A percentile compares a stretch with the other conserved stretches of the same genome.
Evolutionary conservation across 1,140 invertebrate genomes (phyloP).

Genomic region (Spodoptera litura): DNA sequence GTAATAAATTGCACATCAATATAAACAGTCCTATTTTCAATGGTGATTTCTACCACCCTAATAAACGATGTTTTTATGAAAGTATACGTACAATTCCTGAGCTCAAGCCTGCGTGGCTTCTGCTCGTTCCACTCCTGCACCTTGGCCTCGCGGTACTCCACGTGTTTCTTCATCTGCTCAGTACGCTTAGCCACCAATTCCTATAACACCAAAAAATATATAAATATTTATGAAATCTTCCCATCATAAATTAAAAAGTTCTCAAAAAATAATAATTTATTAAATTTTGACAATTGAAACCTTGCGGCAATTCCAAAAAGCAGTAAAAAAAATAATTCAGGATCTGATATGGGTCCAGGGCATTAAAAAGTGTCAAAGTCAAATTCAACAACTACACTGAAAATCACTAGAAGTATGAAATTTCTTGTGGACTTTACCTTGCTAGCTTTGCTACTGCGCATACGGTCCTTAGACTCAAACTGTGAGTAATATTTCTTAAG

Average conservation of each 20-base stretch:
- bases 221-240: too few species aligned
- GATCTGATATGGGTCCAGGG: too few species aligned
- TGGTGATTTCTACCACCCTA: neutral
- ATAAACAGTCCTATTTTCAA: neutral
- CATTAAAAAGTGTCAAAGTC: too few species aligned
- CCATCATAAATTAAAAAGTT: too few species aligned
- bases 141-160: conserved; percentile 92
- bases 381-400: too few species aligned
- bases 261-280: neutral
- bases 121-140: conserved; percentile 91
- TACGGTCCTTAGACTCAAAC: conserved; percentile 98
- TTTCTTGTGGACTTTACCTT: conserved; percentile 85
- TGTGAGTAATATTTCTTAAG: conserved; percentile 98
- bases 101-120: conserved; percentile 92
- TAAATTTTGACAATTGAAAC: too few species aligned
- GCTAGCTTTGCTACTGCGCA: conserved; percentile 96
- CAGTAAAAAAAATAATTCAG: too few species aligned
- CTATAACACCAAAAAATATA: conserved; percentile 55
- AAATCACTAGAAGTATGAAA: too few species aligned
- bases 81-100: conserved; percentile 93
- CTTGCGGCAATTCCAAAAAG: too few species aligned
- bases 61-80: too few species aligned
- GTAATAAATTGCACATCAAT: neutral
- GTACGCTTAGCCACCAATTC: conserved; percentile 98
- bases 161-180: conserved; percentile 95